Percentiles rank a stretch among this genome's conserved stretches.
These are phyloP conservation scores for Aegypius monachus DNA, from an alignment of 2,113 vertebrate genomes.

Conservation along the genomic window DNA sequence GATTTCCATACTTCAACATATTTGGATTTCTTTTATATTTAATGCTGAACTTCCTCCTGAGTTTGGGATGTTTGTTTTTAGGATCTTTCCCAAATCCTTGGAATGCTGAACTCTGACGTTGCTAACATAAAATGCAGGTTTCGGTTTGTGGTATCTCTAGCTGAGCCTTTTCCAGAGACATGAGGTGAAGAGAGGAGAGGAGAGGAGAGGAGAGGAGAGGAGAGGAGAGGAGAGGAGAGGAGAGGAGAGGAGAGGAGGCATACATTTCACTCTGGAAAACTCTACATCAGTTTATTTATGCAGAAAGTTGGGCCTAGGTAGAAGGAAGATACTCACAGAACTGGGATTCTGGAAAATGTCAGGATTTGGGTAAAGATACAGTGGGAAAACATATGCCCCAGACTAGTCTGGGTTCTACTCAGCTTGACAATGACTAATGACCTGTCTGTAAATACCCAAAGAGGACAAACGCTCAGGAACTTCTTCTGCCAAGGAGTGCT, in stretches of 20 bases:
- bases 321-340: background rate
- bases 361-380: background rate
- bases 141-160: background rate
- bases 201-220: too few relatives aligned
- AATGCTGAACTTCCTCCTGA: constrained; percentile 16
- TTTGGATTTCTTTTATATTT: constrained; percentile 18
- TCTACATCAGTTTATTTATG: background rate
- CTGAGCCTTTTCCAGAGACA: background rate
- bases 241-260: background rate
- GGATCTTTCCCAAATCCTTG: background rate
- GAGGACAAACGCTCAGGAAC: background rate
- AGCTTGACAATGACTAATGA: background rate
- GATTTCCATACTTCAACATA: background rate
- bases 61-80: constrained; percentile 18
- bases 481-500: background rate
- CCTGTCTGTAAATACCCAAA: background rate
- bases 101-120: background rate
- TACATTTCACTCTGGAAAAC: background rate
- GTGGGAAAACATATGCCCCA: background rate
- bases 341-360: background rate
- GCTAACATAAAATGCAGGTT: background rate
- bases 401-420: background rate
- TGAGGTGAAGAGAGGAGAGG: rapidly evolving
- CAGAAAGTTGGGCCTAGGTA: background rate
- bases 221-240: too few relatives aligned